Evolutionary conservation across 2,797 vertebrate genomes (phyloP).

Genomic region (Cuculus canorus): DNA sequence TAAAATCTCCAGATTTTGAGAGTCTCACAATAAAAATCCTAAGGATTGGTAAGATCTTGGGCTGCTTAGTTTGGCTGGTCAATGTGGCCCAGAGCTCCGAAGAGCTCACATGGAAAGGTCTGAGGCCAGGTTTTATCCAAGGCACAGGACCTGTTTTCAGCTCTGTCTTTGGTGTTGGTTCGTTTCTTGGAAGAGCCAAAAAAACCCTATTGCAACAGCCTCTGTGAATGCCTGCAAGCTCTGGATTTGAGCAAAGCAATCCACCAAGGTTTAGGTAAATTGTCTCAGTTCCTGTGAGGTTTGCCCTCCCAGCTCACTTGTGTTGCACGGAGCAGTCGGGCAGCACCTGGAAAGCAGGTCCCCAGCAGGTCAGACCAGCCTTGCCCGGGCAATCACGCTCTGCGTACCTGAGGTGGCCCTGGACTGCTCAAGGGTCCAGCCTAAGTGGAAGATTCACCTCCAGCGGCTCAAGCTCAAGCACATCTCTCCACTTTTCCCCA

Average conservation of each 20-base stretch:
- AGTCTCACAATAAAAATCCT: background rate
- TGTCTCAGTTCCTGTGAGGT: background rate
- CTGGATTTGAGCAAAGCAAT: background rate
- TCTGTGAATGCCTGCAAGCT: accelerated
- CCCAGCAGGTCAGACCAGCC: background rate
- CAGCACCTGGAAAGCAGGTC: background rate
- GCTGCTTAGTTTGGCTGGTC: background rate
- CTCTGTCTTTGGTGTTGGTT: background rate
- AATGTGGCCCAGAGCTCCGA: background rate
- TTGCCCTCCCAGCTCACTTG: background rate
- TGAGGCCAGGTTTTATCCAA: background rate
- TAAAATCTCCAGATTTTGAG: slow-evolving; percentile 12
- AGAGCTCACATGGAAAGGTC: background rate
- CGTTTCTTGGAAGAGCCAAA: background rate
- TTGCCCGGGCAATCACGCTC: background rate
- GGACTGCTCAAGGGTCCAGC: background rate
- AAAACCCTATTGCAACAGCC: background rate
- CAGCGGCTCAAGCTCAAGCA: background rate
- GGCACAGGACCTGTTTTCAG: background rate
- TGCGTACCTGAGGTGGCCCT: background rate
- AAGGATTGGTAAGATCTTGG: background rate
- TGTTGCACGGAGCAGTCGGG: background rate
- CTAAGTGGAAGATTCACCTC: background rate
- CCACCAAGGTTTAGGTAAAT: background rate
- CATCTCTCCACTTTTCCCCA: background rate